Percentiles rank a stretch among this genome's conserved stretches.
These are phyloP conservation scores for Sander vitreus DNA, from an alignment of 2,113 vertebrate species.

Conservation along the genomic window DNA sequence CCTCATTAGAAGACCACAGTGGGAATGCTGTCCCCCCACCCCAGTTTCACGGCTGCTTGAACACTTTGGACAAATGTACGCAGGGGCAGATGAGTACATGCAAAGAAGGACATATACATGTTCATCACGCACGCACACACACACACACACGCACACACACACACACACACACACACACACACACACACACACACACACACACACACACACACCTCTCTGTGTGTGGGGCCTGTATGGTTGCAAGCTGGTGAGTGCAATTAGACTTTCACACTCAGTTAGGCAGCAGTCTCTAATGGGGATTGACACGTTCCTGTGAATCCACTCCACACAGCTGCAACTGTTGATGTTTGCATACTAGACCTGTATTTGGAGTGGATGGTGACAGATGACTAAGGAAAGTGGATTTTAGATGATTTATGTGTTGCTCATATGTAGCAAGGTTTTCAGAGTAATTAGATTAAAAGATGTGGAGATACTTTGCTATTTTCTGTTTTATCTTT, in stretches of 20 bases:
- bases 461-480: slow-evolving; percentile 12
- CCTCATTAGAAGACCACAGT: slow-evolving; percentile 69
- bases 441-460: slow-evolving; percentile 14
- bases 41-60: slow-evolving; percentile 53
- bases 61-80: slow-evolving; percentile 49
- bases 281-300: slow-evolving; percentile 73
- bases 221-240: slow-evolving; percentile 47
- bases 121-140: slow-evolving; percentile 31
- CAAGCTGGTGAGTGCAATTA: slow-evolving; percentile 77
- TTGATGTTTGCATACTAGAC: slow-evolving; percentile 67
- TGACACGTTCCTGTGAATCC: slow-evolving; percentile 68
- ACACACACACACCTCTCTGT: slow-evolving; percentile 1
- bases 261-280: slow-evolving; percentile 80
- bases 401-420: slow-evolving; percentile 46
- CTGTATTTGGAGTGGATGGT: slow-evolving; percentile 45
- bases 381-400: slow-evolving; percentile 46
- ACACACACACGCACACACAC: not conserved
- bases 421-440: not conserved
- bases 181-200: not conserved
- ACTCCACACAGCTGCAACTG: slow-evolving; percentile 68
- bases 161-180: not conserved
- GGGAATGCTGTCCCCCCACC: slow-evolving; percentile 14
- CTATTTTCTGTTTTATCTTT: not conserved
- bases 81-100: slow-evolving; percentile 39
- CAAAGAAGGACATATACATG: slow-evolving; percentile 54